Evolutionary conservation across 2,113 vertebrate species (phyloP).

Genomic region (Psittacula cyanocephala): DNA sequence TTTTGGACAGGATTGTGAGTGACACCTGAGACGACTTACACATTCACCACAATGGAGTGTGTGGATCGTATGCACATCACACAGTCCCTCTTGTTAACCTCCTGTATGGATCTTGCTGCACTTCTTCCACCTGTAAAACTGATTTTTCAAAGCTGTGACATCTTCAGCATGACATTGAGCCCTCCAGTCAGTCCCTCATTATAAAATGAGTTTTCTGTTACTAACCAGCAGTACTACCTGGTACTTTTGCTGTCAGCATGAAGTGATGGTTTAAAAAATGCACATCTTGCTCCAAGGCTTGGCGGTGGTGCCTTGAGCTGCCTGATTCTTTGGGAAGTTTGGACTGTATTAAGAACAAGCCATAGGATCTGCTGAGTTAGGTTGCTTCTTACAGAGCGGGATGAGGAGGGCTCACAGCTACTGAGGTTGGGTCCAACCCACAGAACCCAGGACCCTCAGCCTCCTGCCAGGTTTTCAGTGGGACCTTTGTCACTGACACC

Average conservation of each 20-base stretch:
- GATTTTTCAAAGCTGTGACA: neutral
- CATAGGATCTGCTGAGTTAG: neutral
- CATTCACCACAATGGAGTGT: neutral
- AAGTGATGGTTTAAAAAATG: neutral
- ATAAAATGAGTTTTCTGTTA: neutral
- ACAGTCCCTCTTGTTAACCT: neutral
- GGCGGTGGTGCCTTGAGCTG: neutral
- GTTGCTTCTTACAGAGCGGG: neutral
- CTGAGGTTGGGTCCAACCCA: accelerated
- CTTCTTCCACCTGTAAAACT: neutral
- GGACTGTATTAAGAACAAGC: neutral
- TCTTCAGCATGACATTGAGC: neutral
- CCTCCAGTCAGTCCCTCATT: neutral
- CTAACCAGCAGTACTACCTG: neutral
- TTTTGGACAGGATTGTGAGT: neutral
- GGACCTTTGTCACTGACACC: neutral
- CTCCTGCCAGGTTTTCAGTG: neutral
- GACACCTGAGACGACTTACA: neutral
- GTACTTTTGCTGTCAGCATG: neutral
- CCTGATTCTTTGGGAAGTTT: neutral
- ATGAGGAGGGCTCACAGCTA: neutral
- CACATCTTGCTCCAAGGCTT: neutral
- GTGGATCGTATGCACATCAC: neutral
- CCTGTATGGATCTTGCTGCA: neutral
- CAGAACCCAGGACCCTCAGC: accelerated